Evolutionary conservation across 1,140 invertebrate species (phyloP).

Genomic region (Riptortus pedestris): DNA sequence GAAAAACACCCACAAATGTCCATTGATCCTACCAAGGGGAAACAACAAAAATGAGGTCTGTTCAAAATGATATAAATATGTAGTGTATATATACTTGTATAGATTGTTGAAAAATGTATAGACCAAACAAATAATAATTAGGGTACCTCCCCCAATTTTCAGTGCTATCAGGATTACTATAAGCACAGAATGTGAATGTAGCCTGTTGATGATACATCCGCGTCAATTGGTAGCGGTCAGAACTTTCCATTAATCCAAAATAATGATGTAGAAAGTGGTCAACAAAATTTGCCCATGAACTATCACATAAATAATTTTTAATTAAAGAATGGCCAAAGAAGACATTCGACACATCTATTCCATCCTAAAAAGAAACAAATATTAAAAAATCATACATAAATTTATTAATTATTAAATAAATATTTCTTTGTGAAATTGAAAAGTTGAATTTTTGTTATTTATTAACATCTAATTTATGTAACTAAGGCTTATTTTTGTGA

Average conservation of each 20-base stretch:
- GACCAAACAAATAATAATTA: too few species aligned
- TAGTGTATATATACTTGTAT: too few species aligned
- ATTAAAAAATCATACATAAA: not conserved
- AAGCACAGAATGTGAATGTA: not conserved
- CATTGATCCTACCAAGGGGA: too few species aligned
- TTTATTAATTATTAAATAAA: too few species aligned
- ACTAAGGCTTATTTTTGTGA: too few species aligned
- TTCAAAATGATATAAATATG: too few species aligned
- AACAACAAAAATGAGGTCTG: too few species aligned
- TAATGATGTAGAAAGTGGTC: slow-evolving; percentile 25
- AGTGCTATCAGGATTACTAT: not conserved
- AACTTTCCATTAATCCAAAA: slow-evolving; percentile 15
- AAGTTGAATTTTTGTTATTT: too few species aligned
- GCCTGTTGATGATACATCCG: slow-evolving; percentile 12
- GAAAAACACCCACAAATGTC: too few species aligned
- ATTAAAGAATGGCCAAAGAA: not conserved
- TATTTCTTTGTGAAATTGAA: too few species aligned
- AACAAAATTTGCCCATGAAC: slow-evolving; percentile 4
- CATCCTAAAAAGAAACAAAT: not conserved
- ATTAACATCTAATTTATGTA: too few species aligned
- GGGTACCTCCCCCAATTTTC: not conserved
- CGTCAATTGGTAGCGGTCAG: not conserved
- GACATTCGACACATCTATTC: not conserved
- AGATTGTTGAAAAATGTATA: too few species aligned
- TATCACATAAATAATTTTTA: slow-evolving; percentile 15